Evolutionary conservation across 1,140 invertebrate species (phyloP), one percentile per base, ranked within the genome.

Genomic region (Oscheius sp.): DNA sequence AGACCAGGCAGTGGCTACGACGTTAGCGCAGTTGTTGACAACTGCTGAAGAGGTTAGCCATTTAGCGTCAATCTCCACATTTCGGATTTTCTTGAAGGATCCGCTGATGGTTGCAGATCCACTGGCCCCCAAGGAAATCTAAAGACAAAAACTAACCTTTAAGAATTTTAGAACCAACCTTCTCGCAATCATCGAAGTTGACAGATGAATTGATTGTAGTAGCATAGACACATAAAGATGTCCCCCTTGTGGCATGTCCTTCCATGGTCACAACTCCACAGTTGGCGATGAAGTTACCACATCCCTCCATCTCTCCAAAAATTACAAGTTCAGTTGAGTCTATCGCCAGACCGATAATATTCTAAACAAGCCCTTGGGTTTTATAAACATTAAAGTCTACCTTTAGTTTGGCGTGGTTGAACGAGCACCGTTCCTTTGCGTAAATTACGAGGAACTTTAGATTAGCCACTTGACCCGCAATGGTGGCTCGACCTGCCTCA

Each of bases 401-500:
- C 49, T 55, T 55, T 23, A 55, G 7, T 26, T 42, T 68, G 20
- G 26, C 55, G n/a, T 59, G 35, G 58, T 58, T 35, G 32, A 68
- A n/a, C n/a, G 36, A 38, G 26, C 52, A 58, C 18, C 67, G 52
- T 1, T 68, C 67, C 10, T 55, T 38, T 10, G 67, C 67, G 26
- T 58, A 68, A 18, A 68, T 20, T n/a, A 59, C 67, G 20, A 68
- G 49, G 35, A 58, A 68, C 34, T 68, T 68, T 23, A 68, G 45
- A 32, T 68, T 68, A 13, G 49, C 67, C 2, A 68, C 15, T 29
- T 59, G 67, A 28, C 67, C 67, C 32, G 34, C 26, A 2, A 68
- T 55, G 18, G 45, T 38, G 23, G 61, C 26, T 59, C 55, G 52
- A 1, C 32, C 45, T 10, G 32, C n/a, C 32, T 68, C 67, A n/a